Conservation (phyloP, 1,140 invertebrate species). For the Platyscapa corneri region DNA sequence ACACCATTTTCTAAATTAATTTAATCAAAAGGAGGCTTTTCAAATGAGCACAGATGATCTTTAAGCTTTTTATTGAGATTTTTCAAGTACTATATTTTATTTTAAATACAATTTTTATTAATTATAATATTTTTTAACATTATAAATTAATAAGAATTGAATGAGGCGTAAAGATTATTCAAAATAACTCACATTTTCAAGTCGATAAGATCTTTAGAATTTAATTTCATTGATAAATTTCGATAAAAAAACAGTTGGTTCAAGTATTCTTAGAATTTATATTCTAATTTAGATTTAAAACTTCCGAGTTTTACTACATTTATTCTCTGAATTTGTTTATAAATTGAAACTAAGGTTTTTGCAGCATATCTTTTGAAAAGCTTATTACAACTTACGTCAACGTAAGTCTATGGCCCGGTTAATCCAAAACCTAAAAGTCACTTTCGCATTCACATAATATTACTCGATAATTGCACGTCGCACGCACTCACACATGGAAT, state of each 20-base stretch:
- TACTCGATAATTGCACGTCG: constrained; percentile 51
- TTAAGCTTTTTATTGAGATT: no score
- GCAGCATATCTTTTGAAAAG: constrained; percentile 37
- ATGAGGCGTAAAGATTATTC: constrained; percentile 8
- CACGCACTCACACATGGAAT: constrained; percentile 33
- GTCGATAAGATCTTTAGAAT: constrained; percentile 24
- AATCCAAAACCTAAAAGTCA: constrained; percentile 55
- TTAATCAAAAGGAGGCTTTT: no score
- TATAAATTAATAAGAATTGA: background rate
- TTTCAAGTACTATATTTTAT: no score
- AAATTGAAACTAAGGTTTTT: constrained; percentile 37
- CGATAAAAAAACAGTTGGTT: background rate
- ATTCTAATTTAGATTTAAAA: constrained; percentile 37
- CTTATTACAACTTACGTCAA: constrained; percentile 44
- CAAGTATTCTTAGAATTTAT: constrained; percentile 16
- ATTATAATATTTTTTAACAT: constrained; percentile 5
- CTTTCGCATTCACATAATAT: constrained; percentile 39
- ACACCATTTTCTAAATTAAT: background rate
- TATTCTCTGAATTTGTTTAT: constrained; percentile 22
- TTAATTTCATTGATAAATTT: constrained; percentile 10
- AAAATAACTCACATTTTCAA: constrained; percentile 18
- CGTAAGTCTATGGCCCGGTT: constrained; percentile 51
- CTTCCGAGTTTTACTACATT: constrained; percentile 9
- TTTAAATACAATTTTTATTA: background rate
- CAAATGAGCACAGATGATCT: no score